These are phyloP conservation scores for Meandrina meandrites DNA, from an alignment of 92 coral and sea anemone species.

Conservation along the genomic window DNA sequence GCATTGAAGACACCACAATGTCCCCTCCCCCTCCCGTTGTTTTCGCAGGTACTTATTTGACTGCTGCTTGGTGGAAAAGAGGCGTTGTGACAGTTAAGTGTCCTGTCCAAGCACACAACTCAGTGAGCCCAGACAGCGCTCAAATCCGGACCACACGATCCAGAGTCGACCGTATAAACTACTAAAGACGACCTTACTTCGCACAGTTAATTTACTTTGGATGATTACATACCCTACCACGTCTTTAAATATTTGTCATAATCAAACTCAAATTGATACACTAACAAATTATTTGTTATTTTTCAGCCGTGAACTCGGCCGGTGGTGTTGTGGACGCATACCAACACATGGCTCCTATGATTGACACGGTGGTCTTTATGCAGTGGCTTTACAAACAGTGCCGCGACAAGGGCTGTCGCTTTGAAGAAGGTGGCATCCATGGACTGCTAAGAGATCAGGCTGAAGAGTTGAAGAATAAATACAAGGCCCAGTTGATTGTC, in stretches of 20 bases:
- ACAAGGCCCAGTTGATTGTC: conserved; percentile 39
- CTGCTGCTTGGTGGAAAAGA: no score
- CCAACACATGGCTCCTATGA: conserved; percentile 50
- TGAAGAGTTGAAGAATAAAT: conserved; percentile 32
- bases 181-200: no score
- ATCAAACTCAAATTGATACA: neutral
- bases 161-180: no score
- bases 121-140: no score
- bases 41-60: no score
- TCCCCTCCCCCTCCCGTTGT: no score
- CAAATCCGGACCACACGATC: no score
- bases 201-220: no score
- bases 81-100: no score
- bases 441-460: conserved; percentile 48
- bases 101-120: no score
- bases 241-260: no score
- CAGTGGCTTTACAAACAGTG: conserved; percentile 53
- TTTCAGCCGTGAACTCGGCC: conserved; percentile 24
- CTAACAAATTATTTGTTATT: neutral
- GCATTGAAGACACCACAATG: no score
- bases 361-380: conserved; percentile 38
- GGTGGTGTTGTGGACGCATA: conserved; percentile 38
- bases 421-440: conserved; percentile 15
- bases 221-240: neutral
- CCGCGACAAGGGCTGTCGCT: conserved; percentile 40